Evolutionary conservation across 2,888 invertebrate species (phyloP).

Genomic region (Timema cristinae): DNA sequence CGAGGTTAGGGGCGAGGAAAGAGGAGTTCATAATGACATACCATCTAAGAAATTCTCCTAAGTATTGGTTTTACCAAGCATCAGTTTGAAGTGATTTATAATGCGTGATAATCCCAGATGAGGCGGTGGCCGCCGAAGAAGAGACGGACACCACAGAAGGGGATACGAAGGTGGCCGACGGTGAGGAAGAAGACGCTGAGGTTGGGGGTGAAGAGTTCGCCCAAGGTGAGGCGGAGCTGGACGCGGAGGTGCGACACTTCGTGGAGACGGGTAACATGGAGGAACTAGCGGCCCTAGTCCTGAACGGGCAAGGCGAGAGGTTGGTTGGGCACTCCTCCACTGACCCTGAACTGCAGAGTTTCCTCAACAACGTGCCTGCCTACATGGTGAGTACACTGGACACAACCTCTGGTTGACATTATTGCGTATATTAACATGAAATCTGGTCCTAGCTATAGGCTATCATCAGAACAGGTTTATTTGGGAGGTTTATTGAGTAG

Average conservation of each 20-base stretch:
- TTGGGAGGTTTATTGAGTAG: no score
- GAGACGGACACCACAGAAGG: neutral
- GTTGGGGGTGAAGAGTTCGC: slow-evolving; percentile 28
- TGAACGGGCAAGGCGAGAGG: slow-evolving; percentile 82
- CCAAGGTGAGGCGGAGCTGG: slow-evolving; percentile 40
- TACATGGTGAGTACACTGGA: slow-evolving; percentile 65
- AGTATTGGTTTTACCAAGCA: no score
- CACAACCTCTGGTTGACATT: no score
- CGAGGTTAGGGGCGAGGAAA: neutral
- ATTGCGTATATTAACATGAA: no score
- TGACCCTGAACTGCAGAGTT: slow-evolving; percentile 78
- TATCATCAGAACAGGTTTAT: no score
- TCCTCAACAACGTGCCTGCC: slow-evolving; percentile 79
- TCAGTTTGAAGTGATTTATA: no score
- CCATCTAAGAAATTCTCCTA: no score
- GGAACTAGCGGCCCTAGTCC: slow-evolving; percentile 80
- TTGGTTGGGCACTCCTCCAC: slow-evolving; percentile 64
- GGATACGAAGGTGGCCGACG: neutral
- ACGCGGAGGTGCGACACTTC: slow-evolving; percentile 61
- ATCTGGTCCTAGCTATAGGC: no score
- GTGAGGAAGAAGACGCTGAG: slow-evolving; percentile 13
- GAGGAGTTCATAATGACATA: no score
- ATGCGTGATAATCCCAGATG: neutral
- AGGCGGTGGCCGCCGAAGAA: neutral
- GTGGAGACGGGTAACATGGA: slow-evolving; percentile 79